These are phyloP conservation scores for Batillaria attramentaria DNA, from an alignment of 1,140 invertebrate genomes.

Conservation along the genomic window DNA sequence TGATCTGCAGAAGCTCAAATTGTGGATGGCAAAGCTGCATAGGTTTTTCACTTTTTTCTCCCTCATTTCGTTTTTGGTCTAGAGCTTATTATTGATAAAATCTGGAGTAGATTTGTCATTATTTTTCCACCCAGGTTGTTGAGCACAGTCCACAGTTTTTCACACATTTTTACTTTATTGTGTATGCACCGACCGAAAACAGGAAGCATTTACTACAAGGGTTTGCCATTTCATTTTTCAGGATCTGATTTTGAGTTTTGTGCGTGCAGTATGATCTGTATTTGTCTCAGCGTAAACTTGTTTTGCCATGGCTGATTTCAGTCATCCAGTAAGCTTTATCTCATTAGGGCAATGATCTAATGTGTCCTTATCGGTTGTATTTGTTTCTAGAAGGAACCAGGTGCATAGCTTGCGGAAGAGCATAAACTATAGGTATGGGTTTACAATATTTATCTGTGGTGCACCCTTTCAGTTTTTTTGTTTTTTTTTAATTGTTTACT, in stretches of 20 bases:
- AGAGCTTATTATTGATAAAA: too few relatives aligned
- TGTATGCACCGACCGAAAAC: too few relatives aligned
- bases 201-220: neutral
- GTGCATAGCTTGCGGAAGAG: conserved; percentile 34
- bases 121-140: too few relatives aligned
- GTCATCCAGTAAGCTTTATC: too few relatives aligned
- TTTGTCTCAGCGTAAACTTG: neutral
- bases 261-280: neutral
- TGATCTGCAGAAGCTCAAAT: too few relatives aligned
- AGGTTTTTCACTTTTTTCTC: too few relatives aligned
- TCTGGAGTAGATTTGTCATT: too few relatives aligned
- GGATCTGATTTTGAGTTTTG: neutral
- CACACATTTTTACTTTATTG: too few relatives aligned
- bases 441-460: neutral
- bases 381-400: conserved; percentile 35
- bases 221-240: neutral
- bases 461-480: neutral
- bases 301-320: neutral
- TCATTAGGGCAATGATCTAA: neutral
- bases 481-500: conserved; percentile 10
- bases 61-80: too few relatives aligned
- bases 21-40: too few relatives aligned
- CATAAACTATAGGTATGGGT: conserved; percentile 29
- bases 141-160: too few relatives aligned
- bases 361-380: neutral